Evolutionary conservation across 2,888 invertebrate genomes (phyloP).

Genomic region (Phyllotreta striolata): DNA sequence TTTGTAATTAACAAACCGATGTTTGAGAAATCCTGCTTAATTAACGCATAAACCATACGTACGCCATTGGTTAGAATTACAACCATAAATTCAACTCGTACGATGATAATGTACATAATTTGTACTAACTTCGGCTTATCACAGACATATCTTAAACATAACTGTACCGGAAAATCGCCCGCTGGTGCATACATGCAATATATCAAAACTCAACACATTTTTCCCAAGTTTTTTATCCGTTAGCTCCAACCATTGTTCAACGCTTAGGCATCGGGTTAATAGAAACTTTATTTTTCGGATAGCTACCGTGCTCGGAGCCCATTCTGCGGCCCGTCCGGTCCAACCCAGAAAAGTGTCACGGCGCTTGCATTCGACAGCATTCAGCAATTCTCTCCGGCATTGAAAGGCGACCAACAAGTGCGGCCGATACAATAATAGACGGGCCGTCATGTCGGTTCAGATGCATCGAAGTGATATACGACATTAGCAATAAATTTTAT

Average conservation of each 20-base stretch:
- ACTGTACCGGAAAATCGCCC: slow-evolving; percentile 17
- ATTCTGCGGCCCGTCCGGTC: too few relatives aligned
- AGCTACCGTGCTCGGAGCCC: too few relatives aligned
- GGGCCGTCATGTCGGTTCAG: slow-evolving; percentile 30
- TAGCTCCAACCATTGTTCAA: too few relatives aligned
- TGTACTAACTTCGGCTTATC: slow-evolving; percentile 28
- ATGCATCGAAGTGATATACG: slow-evolving; percentile 35
- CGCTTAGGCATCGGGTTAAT: too few relatives aligned
- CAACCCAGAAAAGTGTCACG: slow-evolving; percentile 11
- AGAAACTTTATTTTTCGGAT: too few relatives aligned
- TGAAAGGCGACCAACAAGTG: slow-evolving; percentile 25
- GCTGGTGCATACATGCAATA: slow-evolving; percentile 1
- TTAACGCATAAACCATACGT: neutral
- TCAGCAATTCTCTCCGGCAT: neutral
- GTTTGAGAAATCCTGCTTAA: too few relatives aligned
- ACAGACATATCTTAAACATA: slow-evolving; percentile 20
- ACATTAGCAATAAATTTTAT: slow-evolving; percentile 30
- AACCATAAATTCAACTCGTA: slow-evolving; percentile 24
- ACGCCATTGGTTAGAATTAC: slow-evolving; percentile 9
- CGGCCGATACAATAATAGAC: slow-evolving; percentile 28
- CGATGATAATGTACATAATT: slow-evolving; percentile 23
- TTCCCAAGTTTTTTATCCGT: slow-evolving; percentile 3
- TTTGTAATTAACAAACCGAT: too few relatives aligned
- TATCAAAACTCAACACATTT: slow-evolving; percentile 17
- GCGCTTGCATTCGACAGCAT: slow-evolving; percentile 2